Evolutionary conservation across 2,888 invertebrate genomes (phyloP), one percentile per base, ranked within the genome.

Genomic region (Dinocampus coccinellae): DNA sequence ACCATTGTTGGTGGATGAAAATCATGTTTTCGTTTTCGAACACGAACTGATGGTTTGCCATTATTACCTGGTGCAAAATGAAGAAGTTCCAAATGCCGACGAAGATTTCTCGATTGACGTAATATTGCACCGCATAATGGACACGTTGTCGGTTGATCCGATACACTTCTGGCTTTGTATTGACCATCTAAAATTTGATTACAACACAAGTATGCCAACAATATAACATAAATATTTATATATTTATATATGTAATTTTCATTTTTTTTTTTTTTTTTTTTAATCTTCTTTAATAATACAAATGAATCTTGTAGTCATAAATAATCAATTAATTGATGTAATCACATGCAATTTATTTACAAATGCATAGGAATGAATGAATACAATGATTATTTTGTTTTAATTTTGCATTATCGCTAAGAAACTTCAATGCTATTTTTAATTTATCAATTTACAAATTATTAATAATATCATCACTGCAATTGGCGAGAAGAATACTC

Each of bases 131-230:
- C 90, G 78, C 91, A 91, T 73, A 91, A 87, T 52, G 91, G 90
- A 83, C 91, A 91, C 34, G 89, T 89, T 33, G 90, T 90, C 61
- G 91, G 91, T 82, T 90, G 90, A 85, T 91, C 91, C 16, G 91
- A 91, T 82, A 90, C 89, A 60, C 90, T 90, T 77, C 90, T 87
- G 73, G 88, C 87, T 77, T 90, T 89, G 33, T 89, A 88, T 76
- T 80, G 79, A 66, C 83, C 83, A 66, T 81, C 83, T 83, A 73
- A 63, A 82, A 81, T 77, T 69, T 3, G n/a, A 67, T 66, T 57
- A 42, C 6, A 47, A 47, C 20, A 47, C 47, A 4, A 47, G 47
- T 47, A 47, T 47, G 47, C 47, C 47, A 47, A 47, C 20, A 16
- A 47, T 47, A n/a, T 7, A 47, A 16, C 16, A 39, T 39, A 4